Evolutionary conservation across 2,888 invertebrate genomes (phyloP).

Genomic region (Orthonychiurus folsomi): DNA sequence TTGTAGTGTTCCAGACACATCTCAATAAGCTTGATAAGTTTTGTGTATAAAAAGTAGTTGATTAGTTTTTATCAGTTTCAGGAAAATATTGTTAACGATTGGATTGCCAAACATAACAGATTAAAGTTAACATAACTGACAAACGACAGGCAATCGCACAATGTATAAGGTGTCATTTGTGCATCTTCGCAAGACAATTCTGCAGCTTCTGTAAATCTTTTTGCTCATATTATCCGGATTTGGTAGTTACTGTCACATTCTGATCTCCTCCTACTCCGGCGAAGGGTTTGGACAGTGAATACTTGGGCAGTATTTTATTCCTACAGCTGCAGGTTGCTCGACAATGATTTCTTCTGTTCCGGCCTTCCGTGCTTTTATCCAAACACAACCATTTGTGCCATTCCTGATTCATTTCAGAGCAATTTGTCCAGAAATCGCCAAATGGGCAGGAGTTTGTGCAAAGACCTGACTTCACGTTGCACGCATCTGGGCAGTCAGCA

Average conservation of each 20-base stretch:
- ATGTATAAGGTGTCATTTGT: too few relatives aligned
- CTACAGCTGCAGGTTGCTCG: conserved; percentile 65
- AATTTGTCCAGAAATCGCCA: conserved; percentile 60
- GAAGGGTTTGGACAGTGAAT: conserved; percentile 10
- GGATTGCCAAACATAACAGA: too few relatives aligned
- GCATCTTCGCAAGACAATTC: too few relatives aligned
- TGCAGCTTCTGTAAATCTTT: too few relatives aligned
- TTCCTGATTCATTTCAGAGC: conserved; percentile 53
- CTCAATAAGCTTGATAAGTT: too few relatives aligned
- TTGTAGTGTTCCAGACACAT: too few relatives aligned
- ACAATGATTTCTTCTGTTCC: conserved; percentile 52
- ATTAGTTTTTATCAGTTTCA: too few relatives aligned
- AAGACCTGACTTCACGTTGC: conserved; percentile 52
- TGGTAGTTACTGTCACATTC: neutral
- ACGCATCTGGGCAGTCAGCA: conserved; percentile 55
- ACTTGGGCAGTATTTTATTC: conserved; percentile 47
- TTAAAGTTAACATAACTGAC: too few relatives aligned
- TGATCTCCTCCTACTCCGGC: conserved; percentile 3
- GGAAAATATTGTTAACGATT: too few relatives aligned
- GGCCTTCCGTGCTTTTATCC: conserved; percentile 50
- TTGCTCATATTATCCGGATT: too few relatives aligned
- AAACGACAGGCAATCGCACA: too few relatives aligned
- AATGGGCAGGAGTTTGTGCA: conserved; percentile 64
- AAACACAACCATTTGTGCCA: conserved; percentile 57
- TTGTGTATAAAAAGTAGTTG: too few relatives aligned